Evolutionary conservation across 2,797 vertebrate species (phyloP).

Genomic region (Anguilla pacifica): DNA sequence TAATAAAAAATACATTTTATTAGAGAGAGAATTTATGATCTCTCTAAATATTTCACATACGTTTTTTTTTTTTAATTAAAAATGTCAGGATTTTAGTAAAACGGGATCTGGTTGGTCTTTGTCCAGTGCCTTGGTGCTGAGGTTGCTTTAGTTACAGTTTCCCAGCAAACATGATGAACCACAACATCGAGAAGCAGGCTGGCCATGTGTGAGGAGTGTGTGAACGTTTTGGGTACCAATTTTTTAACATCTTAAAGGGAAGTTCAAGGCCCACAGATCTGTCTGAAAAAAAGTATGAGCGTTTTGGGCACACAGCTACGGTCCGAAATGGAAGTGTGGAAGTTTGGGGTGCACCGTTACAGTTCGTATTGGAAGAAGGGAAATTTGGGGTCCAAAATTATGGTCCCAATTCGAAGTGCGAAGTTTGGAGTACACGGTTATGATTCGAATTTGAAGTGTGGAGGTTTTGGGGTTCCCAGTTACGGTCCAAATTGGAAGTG

Average conservation of each 20-base stretch:
- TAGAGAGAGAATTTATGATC: too few species aligned
- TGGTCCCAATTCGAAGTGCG: neutral
- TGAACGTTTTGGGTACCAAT: too few species aligned
- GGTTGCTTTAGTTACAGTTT: neutral
- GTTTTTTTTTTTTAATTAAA: too few species aligned
- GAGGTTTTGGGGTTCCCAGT: too few species aligned
- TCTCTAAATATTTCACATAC: too few species aligned
- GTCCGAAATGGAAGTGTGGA: neutral
- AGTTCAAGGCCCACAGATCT: neutral
- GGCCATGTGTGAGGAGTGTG: neutral
- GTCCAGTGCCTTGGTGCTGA: neutral
- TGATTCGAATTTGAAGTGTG: too few species aligned
- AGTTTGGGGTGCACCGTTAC: neutral
- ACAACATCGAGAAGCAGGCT: neutral
- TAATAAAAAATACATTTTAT: too few species aligned
- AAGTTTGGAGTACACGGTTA: too few species aligned
- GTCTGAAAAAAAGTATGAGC: neutral
- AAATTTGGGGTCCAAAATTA: neutral
- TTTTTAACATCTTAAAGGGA: too few species aligned
- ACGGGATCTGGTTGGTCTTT: too few species aligned
- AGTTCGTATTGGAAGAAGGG: neutral
- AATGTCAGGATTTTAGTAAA: too few species aligned
- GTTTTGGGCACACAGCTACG: neutral
- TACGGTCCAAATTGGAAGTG: too few species aligned
- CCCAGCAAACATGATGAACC: neutral